phyloP scores from a whole-genome alignment of 1,140 invertebrate genomes.

The Drosophila azteca region DNA sequence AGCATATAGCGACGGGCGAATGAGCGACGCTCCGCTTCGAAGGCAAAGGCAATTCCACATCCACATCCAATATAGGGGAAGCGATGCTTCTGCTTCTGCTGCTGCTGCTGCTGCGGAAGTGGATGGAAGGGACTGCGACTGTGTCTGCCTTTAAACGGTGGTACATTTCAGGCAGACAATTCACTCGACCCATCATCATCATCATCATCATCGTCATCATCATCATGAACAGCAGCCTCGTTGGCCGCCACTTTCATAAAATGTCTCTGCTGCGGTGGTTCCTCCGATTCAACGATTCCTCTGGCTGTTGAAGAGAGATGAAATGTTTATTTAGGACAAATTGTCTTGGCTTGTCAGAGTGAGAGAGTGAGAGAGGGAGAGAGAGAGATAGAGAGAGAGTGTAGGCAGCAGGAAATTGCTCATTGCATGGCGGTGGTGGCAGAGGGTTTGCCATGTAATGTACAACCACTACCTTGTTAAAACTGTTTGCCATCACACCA shows the following conservation, averaged over 20 bases:
- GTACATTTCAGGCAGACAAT: constrained; percentile 74
- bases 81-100: not conserved
- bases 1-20: constrained; percentile 81
- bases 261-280: constrained; percentile 50
- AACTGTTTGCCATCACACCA: constrained; percentile 6
- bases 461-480: constrained; percentile 57
- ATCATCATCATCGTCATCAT: constrained; percentile 23
- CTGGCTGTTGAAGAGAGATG: constrained; percentile 62
- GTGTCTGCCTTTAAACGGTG: constrained; percentile 75
- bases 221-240: constrained; percentile 20
- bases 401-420: constrained; percentile 78
- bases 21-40: constrained; percentile 69
- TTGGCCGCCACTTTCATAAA: constrained; percentile 71
- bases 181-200: constrained; percentile 57
- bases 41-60: not conserved
- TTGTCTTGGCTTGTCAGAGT: constrained; percentile 55
- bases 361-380: not conserved
- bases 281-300: constrained; percentile 22
- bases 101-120: constrained; percentile 50
- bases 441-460: constrained; percentile 17
- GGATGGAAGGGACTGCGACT: constrained; percentile 13
- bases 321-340: constrained; percentile 83
- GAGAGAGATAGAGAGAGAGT: constrained; percentile 9
- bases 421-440: constrained; percentile 52
- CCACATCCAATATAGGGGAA: not conserved